Percentiles rank a stretch among this genome's conserved stretches.
These are phyloP conservation scores for Gadopsis bispinosus DNA, from an alignment of 2,797 vertebrate genomes.

Conservation along the genomic window DNA sequence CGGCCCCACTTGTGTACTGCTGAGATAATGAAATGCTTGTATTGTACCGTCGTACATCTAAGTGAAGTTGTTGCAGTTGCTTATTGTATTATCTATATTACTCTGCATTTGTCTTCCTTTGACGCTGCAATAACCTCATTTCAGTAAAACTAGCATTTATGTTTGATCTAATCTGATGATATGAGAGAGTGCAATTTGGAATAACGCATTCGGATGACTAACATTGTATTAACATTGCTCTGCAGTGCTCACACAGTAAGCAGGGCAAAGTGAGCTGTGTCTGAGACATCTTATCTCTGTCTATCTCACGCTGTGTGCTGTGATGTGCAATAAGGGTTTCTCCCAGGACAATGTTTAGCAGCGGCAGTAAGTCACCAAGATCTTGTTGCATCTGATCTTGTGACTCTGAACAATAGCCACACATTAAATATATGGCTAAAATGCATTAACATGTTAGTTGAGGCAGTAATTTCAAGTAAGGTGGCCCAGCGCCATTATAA, in stretches of 20 bases:
- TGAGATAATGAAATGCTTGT: neutral
- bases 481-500: neutral
- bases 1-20: neutral
- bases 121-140: neutral
- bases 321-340: constrained; percentile 7
- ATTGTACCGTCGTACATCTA: neutral
- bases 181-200: constrained; percentile 14
- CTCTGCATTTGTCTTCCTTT: neutral
- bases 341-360: constrained; percentile 3
- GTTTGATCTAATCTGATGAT: neutral
- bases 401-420: neutral
- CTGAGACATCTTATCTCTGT: neutral
- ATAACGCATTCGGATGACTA: neutral
- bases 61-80: neutral
- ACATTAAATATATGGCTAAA: constrained; percentile 6
- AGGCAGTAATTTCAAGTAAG: neutral
- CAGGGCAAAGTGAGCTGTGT: neutral
- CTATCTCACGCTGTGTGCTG: neutral
- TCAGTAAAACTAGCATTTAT: constrained; percentile 4
- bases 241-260: neutral
- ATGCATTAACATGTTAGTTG: neutral
- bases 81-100: neutral
- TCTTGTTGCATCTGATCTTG: constrained; percentile 12
- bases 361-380: neutral
- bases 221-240: constrained; percentile 2